A percentile compares a stretch with the other conserved stretches of the same genome.
phyloP scores from a whole-genome alignment of 2,888 invertebrate species.

The Ophion ellenae region DNA sequence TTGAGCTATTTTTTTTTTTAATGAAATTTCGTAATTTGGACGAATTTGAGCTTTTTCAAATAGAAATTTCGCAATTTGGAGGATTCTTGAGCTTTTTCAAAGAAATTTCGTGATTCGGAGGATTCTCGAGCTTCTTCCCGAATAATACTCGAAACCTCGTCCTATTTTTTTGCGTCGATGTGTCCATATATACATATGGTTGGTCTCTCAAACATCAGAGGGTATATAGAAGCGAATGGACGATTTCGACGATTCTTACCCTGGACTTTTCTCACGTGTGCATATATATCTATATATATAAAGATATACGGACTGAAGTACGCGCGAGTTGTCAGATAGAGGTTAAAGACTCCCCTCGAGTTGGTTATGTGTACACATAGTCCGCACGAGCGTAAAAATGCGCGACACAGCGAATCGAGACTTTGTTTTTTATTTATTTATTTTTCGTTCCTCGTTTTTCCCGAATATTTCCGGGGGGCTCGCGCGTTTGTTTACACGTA shows the following conservation, averaged over 20 bases:
- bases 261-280: neutral
- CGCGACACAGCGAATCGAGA: neutral
- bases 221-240: neutral
- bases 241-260: neutral
- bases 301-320: neutral
- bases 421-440: neutral
- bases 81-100: too few relatives aligned
- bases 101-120: too few relatives aligned
- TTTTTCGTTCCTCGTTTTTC: neutral
- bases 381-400: neutral
- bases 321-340: slow-evolving; percentile 7
- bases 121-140: neutral
- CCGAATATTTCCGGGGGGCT: neutral
- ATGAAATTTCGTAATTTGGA: too few relatives aligned
- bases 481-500: neutral
- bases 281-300: neutral
- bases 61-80: too few relatives aligned
- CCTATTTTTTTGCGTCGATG: neutral
- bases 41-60: too few relatives aligned
- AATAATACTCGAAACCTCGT: neutral
- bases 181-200: too few relatives aligned
- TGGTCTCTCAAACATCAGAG: neutral
- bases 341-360: slow-evolving; percentile 8
- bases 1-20: neutral
- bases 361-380: neutral